Conservation (phyloP, 2,888 invertebrate genomes). For the Chloromyia formosa region DNA sequence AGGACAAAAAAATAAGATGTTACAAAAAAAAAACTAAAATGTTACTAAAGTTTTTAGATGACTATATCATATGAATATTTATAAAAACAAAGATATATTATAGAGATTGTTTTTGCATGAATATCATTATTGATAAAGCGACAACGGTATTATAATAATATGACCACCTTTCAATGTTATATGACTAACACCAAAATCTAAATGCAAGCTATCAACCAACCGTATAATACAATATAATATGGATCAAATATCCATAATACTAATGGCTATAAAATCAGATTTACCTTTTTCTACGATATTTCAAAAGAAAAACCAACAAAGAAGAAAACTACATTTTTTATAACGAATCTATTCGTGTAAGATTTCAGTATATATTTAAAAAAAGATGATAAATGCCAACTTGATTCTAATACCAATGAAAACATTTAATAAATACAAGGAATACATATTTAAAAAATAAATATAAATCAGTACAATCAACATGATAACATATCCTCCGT, state of each 20-base stretch:
- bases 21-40: slow-evolving; percentile 26
- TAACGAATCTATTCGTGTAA: slow-evolving; percentile 8
- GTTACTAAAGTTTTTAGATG: slow-evolving; percentile 39
- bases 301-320: not conserved
- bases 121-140: slow-evolving; percentile 21
- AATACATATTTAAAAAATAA: slow-evolving; percentile 1
- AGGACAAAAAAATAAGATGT: not conserved
- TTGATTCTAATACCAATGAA: too few relatives aligned
- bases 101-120: slow-evolving; percentile 33
- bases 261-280: not conserved
- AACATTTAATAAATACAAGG: not conserved
- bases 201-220: too few relatives aligned
- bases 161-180: slow-evolving; percentile 16
- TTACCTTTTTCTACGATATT: not conserved
- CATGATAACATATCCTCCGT: slow-evolving; percentile 26
- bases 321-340: slow-evolving; percentile 18
- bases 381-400: not conserved
- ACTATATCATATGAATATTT: slow-evolving; percentile 13
- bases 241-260: not conserved
- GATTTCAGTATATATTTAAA: slow-evolving; percentile 8
- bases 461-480: slow-evolving; percentile 29
- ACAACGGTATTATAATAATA: not conserved
- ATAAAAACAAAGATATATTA: slow-evolving; percentile 32
- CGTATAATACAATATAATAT: too few relatives aligned
- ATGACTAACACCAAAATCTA: not conserved